phyloP scores from a whole-genome alignment of 2,113 vertebrate genomes.

The Fregata magnificens region DNA sequence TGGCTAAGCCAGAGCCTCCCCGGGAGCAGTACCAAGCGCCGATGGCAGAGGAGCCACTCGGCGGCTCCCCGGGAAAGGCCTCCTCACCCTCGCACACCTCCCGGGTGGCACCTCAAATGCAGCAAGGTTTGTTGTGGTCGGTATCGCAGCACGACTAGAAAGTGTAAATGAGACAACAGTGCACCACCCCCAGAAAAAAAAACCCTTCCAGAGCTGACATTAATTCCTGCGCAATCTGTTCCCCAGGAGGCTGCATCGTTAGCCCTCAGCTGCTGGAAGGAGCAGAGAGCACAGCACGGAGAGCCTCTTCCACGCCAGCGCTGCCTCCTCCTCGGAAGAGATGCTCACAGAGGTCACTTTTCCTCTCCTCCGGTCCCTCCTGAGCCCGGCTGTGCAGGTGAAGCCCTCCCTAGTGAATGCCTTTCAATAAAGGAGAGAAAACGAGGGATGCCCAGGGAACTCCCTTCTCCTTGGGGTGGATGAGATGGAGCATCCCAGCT shows the following conservation, averaged over 20 bases:
- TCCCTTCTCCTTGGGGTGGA: accelerated
- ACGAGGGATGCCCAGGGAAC: not conserved
- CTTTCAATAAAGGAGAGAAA: not conserved
- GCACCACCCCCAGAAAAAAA: not conserved
- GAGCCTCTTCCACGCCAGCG: not conserved
- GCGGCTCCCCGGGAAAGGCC: not conserved
- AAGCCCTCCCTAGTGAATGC: not conserved
- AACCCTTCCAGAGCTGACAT: not conserved
- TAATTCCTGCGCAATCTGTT: not conserved
- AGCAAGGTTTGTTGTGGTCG: not conserved
- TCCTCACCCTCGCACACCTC: not conserved
- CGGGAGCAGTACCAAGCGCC: accelerated
- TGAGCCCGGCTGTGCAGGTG: not conserved
- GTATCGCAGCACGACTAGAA: not conserved
- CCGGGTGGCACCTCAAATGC: not conserved
- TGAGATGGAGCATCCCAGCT: not conserved
- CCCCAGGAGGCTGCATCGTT: not conserved
- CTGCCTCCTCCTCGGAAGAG: not conserved
- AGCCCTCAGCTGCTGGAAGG: not conserved
- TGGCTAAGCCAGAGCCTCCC: not conserved
- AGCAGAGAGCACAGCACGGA: not conserved
- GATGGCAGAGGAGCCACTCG: not conserved
- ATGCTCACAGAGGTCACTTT: accelerated
- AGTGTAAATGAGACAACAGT: not conserved
- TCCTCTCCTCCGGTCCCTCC: not conserved